These are phyloP conservation scores for Oryzias melastigma DNA, from an alignment of 2,113 vertebrate species.

Conservation along the genomic window DNA sequence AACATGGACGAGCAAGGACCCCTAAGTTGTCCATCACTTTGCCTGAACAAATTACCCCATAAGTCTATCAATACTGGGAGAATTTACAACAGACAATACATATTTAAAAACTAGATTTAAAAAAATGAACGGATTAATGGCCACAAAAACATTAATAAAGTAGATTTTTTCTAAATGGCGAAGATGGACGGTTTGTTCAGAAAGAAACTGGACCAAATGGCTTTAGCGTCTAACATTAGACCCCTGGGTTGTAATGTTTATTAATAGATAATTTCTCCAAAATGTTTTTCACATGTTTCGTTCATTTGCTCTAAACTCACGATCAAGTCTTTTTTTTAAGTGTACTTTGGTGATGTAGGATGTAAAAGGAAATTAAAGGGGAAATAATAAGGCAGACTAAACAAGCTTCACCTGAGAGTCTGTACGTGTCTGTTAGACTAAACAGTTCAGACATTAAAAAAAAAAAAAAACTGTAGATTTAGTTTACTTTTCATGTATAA, in stretches of 20 bases:
- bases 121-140: too few relatives aligned
- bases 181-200: too few relatives aligned
- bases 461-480: constrained; percentile 25
- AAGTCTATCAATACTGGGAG: too few relatives aligned
- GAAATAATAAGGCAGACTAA: constrained; percentile 46
- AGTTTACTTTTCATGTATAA: constrained; percentile 35
- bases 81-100: too few relatives aligned
- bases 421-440: constrained; percentile 38
- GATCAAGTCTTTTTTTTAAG: not conserved
- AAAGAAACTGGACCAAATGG: too few relatives aligned
- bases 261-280: constrained; percentile 24
- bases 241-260: not conserved
- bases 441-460: constrained; percentile 29
- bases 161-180: too few relatives aligned
- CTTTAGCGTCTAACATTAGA: too few relatives aligned
- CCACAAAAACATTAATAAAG: too few relatives aligned
- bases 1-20: too few relatives aligned
- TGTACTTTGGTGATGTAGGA: not conserved
- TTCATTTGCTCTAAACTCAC: not conserved
- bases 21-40: too few relatives aligned
- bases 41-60: too few relatives aligned
- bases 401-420: constrained; percentile 33
- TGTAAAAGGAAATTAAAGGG: constrained; percentile 37
- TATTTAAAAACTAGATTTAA: too few relatives aligned
- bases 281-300: constrained; percentile 26